Percentiles rank a stretch among this genome's conserved stretches.
Conservation (phyloP, 2,888 invertebrate genomes). For the Habroteleia sp. region DNA sequence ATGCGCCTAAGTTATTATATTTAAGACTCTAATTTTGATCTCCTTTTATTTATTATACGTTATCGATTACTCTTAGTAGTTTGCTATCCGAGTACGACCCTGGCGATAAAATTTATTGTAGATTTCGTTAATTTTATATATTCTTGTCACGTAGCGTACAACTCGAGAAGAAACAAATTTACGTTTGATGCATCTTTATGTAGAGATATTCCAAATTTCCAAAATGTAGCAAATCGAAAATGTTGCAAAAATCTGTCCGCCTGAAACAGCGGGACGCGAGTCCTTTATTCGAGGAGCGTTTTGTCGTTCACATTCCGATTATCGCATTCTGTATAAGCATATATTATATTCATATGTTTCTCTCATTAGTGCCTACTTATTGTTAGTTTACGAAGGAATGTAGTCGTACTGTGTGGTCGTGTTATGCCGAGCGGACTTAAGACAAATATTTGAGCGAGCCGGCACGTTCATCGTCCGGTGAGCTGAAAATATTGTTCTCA, state of each 20-base stretch:
- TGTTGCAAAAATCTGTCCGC: conserved; percentile 47
- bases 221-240: conserved; percentile 56
- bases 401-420: conserved; percentile 76
- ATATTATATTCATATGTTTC: conserved; percentile 66
- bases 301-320: conserved; percentile 36
- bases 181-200: conserved; percentile 14
- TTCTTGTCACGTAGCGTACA: conserved; percentile 36
- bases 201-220: conserved; percentile 22
- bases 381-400: conserved; percentile 78
- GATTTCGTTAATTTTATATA: conserved; percentile 32
- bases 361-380: conserved; percentile 78
- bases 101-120: conserved; percentile 50
- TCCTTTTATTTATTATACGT: conserved; percentile 2
- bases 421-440: conserved; percentile 73
- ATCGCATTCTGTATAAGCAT: conserved; percentile 43
- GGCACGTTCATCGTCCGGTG: conserved; percentile 72
- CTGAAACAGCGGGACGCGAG: conserved; percentile 14
- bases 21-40: conserved; percentile 46
- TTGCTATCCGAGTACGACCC: conserved; percentile 57
- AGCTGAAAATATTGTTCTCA: conserved; percentile 60
- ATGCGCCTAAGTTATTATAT: conserved; percentile 32
- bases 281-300: conserved; percentile 24
- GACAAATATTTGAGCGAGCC: conserved; percentile 71
- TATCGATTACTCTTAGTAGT: conserved; percentile 3
- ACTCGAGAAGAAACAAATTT: conserved; percentile 45